phyloP scores from a whole-genome alignment of 2,888 invertebrate genomes.

The Dryococelus australis region DNA sequence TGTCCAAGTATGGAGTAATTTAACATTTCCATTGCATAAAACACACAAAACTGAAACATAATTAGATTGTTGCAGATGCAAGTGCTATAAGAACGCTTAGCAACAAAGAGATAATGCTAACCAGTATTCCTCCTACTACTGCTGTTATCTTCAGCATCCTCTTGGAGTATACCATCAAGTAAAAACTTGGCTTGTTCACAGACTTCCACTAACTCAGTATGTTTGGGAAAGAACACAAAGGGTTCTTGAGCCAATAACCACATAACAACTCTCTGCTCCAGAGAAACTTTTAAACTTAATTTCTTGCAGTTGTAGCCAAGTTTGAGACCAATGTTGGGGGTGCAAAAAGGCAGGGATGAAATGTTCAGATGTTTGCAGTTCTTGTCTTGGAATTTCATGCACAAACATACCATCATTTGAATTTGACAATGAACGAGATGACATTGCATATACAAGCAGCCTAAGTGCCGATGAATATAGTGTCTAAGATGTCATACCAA shows the following conservation, averaged over 20 bases:
- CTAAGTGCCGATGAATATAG: neutral
- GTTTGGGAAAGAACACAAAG: neutral
- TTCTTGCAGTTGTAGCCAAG: conserved; percentile 28
- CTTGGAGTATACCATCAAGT: neutral
- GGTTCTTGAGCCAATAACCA: conserved; percentile 26
- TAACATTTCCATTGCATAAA: neutral
- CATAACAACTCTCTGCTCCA: conserved; percentile 31
- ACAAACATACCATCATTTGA: neutral
- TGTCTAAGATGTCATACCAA: neutral
- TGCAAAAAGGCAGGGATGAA: conserved; percentile 39
- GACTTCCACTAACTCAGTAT: neutral
- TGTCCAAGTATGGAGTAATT: neutral
- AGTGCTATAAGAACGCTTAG: neutral
- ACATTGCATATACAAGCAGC: neutral
- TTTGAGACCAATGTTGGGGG: conserved; percentile 37
- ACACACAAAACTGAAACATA: neutral
- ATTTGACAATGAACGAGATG: no score
- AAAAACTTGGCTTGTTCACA: neutral
- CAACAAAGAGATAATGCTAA: neutral
- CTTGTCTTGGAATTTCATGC: conserved; percentile 45
- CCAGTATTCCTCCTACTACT: neutral
- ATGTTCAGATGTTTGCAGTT: conserved; percentile 33
- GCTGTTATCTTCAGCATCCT: neutral
- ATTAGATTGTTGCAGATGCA: neutral
- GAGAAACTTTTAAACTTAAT: conserved; percentile 41